phyloP scores from a whole-genome alignment of 2,113 vertebrate genomes.

The Burhinus bistriatus region DNA sequence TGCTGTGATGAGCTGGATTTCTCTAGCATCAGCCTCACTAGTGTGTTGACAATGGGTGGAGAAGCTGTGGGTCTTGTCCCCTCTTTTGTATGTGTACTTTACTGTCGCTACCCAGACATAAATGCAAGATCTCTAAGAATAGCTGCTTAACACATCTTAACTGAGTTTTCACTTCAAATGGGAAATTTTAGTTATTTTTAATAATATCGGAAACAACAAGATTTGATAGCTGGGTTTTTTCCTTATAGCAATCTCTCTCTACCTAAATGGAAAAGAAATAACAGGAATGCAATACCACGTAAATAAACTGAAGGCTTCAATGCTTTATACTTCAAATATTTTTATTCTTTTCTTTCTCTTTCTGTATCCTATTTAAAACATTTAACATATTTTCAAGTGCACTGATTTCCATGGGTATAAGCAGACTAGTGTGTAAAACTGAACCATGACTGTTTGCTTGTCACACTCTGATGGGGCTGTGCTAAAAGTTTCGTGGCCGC shows the following conservation, averaged over 20 bases:
- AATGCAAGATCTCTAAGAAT: background rate
- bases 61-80: background rate
- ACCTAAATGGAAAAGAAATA: background rate
- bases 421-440: background rate
- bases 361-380: background rate
- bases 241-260: background rate
- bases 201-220: background rate
- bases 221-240: background rate
- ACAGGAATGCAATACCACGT: background rate
- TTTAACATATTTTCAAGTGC: background rate
- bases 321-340: background rate
- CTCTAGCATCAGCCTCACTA: background rate
- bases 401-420: background rate
- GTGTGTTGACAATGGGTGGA: background rate
- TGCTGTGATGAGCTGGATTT: background rate
- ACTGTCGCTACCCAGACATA: background rate
- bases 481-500: background rate
- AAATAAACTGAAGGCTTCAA: background rate
- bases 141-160: background rate
- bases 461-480: background rate
- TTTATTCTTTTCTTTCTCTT: background rate
- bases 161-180: background rate
- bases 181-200: background rate
- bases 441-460: background rate
- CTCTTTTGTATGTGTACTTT: background rate